Conservation (phyloP, 2,113 vertebrate genomes). For the Gallinago media region DNA sequence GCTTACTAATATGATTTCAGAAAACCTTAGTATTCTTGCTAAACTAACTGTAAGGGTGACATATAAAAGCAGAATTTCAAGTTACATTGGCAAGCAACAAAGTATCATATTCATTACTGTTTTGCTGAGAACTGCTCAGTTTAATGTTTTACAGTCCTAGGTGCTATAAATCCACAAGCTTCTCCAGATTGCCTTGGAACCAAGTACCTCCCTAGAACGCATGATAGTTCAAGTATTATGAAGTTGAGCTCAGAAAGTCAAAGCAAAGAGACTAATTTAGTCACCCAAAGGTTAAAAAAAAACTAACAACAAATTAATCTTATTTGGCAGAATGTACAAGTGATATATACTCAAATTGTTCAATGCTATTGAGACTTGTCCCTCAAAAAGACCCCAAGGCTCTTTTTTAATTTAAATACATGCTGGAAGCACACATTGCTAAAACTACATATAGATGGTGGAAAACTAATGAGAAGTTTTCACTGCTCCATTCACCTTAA, state of each 20-base stretch:
- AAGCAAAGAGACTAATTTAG: background rate
- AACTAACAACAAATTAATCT: background rate
- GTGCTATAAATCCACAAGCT: background rate
- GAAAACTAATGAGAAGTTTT: background rate
- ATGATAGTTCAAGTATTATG: background rate
- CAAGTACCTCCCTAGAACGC: background rate
- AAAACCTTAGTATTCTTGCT: background rate
- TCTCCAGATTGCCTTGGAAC: background rate
- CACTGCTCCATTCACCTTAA: background rate
- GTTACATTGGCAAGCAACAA: background rate
- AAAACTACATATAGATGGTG: fast-evolving
- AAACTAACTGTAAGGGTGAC: background rate
- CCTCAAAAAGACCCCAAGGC: background rate
- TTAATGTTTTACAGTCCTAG: background rate
- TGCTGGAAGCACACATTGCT: background rate
- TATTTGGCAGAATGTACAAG: background rate
- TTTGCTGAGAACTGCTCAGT: background rate
- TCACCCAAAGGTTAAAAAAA: background rate
- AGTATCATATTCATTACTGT: fast-evolving
- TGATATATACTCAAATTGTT: background rate
- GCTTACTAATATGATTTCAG: background rate
- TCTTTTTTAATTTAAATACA: background rate
- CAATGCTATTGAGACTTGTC: background rate
- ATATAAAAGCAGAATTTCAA: background rate
- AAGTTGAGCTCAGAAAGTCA: background rate